A percentile compares a stretch with the other conserved stretches of the same genome.
phyloP scores from a whole-genome alignment of 2,797 vertebrate species.

The Schizopygopsis pylzovi region DNA sequence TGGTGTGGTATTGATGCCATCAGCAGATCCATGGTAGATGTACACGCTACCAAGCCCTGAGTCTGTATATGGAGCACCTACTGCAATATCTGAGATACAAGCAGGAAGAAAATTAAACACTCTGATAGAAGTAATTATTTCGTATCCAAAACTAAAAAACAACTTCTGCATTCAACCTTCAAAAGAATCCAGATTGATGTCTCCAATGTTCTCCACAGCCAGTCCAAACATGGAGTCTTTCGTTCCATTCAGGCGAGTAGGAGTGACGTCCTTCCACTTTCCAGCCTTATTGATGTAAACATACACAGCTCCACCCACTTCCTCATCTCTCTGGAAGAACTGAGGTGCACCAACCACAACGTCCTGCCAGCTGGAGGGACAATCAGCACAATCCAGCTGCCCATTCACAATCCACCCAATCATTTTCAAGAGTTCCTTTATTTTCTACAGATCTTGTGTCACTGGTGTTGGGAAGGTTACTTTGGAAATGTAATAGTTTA shows the following conservation, averaged over 20 bases:
- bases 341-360: conserved; percentile 95
- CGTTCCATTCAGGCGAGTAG: conserved; percentile 86
- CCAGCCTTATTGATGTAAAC: conserved; percentile 91
- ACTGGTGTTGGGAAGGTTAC: conserved; percentile 43
- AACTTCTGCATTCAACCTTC: conserved; percentile 78
- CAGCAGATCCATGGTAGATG: conserved; percentile 89
- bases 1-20: conserved; percentile 85
- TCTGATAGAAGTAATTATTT: background rate
- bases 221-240: conserved; percentile 97
- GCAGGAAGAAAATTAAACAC: conserved; percentile 6
- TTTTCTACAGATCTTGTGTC: background rate
- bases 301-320: conserved; percentile 92
- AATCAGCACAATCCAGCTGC: background rate
- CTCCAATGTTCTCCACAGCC: conserved; percentile 91
- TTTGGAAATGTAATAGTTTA: background rate
- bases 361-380: conserved; percentile 89
- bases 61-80: conserved; percentile 92
- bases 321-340: conserved; percentile 90
- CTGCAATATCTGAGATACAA: conserved; percentile 86
- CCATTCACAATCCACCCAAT: background rate
- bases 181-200: conserved; percentile 91
- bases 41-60: conserved; percentile 86
- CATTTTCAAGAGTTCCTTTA: background rate
- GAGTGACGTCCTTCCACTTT: conserved; percentile 82
- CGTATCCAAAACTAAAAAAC: background rate